Base-by-base conservation (phyloP, 2,113 vertebrate species). In the Rhea pennata region DNA sequence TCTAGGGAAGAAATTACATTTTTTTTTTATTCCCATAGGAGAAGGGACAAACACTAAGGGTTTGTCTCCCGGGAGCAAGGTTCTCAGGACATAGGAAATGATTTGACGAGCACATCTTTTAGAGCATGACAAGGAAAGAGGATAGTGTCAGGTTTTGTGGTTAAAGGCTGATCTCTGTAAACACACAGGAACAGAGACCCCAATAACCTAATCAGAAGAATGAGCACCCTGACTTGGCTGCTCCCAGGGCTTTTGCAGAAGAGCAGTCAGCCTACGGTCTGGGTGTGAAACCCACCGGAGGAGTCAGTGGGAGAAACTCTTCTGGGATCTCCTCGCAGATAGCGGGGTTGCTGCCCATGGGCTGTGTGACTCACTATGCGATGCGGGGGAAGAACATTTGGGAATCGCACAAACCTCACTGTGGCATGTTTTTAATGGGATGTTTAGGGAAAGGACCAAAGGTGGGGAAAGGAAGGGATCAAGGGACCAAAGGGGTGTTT, bases 311-410 rank as follows among this genome's bases (percentile, higher is more conserved):
- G 54, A 65, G 82, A 73, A 13, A 31, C 15, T 72, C 16, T 69
- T 27, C 40, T 29, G 61, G 29, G 17, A 31, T 54, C 31, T 13
- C 29, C 27, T 8, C 19, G 12, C 26, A 24, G 56, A 48, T 15
- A 33, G 24, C 29, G 62, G 44, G 0, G 0, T 53, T 58, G 40
- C 73, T 74, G 19, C 19, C 19, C 64, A 14, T 27, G 31, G 40
- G 22, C 20, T 12, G 31, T 44, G 62, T 21, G 17, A 9, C 20
- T 53, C 24, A 3, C 72, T 44, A 15, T 26, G 59, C 48, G 12
- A 44, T 2, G 0, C 8, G 19, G 22, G n/a, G 29, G 23, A 83
- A 36, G 16, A 20, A 15, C 71, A 6, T 71, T 65, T 70, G n/a
- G 44, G 22, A 11, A 22, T 44, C 31, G 22, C 27, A 56, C 56